Conservation (phyloP, 2,797 vertebrate species). For the Tympanoctomys barrerae region DNA sequence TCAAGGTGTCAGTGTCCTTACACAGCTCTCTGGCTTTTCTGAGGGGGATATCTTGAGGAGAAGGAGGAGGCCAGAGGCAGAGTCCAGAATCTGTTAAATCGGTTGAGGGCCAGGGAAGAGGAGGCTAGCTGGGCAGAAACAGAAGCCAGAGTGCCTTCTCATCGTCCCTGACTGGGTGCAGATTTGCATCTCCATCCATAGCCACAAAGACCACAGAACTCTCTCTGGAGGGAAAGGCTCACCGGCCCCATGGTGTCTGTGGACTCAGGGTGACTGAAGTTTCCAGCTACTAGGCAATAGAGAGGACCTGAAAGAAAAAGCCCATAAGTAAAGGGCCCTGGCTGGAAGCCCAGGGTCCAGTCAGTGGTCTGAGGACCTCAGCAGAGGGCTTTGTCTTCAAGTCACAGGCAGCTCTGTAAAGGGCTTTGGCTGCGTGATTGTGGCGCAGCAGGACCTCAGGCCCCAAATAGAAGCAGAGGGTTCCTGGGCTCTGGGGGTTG, state of each 20-base stretch:
- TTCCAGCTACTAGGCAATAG: background rate
- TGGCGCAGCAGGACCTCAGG: background rate
- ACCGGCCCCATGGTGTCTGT: background rate
- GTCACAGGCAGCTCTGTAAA: background rate
- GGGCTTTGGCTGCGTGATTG: background rate
- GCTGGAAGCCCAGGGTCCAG: background rate
- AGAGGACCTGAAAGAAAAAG: background rate
- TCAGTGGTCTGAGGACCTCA: background rate
- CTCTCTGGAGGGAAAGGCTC: background rate
- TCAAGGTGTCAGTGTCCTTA: background rate
- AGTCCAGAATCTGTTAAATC: background rate
- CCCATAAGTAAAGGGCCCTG: too few species aligned
- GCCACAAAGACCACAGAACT: background rate
- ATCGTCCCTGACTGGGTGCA: background rate
- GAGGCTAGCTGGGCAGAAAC: background rate
- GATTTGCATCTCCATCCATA: background rate
- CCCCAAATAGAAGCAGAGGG: background rate
- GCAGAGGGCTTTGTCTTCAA: background rate
- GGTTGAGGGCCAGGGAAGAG: background rate
- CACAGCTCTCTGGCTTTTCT: background rate
- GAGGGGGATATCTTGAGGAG: background rate
- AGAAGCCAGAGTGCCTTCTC: rapidly evolving
- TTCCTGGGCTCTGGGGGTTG: background rate
- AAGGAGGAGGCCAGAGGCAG: background rate
- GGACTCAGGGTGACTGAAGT: background rate